Conservation (phyloP, 2,888 invertebrate species). For the Eucera pruinosa region DNA sequence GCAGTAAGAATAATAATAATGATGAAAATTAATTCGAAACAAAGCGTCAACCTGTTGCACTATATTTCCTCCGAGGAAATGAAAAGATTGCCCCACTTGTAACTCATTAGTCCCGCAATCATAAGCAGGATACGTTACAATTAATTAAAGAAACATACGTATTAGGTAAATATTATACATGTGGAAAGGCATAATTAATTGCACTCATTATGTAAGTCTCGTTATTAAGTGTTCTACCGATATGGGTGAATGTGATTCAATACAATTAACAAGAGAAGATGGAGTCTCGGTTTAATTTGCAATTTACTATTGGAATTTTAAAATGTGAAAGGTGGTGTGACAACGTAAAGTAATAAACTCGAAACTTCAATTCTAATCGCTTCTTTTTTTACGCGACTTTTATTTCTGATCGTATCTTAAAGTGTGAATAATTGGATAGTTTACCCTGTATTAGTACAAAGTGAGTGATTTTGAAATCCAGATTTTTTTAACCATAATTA, state of each 20-base stretch:
- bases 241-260: too few relatives aligned
- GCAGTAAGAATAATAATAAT: too few relatives aligned
- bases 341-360: too few relatives aligned
- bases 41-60: constrained; percentile 50
- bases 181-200: not conserved
- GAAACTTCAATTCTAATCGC: too few relatives aligned
- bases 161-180: not conserved
- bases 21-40: not conserved
- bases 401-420: too few relatives aligned
- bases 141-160: too few relatives aligned
- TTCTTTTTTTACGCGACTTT: too few relatives aligned
- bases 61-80: constrained; percentile 8
- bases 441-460: too few relatives aligned
- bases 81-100: constrained; percentile 7
- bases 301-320: not conserved
- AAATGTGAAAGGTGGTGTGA: not conserved
- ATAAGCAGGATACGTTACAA: not conserved
- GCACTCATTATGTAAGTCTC: too few relatives aligned
- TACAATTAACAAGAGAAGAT: not conserved
- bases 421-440: too few relatives aligned
- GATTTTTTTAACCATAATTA: too few relatives aligned
- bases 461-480: too few relatives aligned
- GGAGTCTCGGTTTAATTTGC: not conserved
- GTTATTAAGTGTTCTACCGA: not conserved
- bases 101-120: not conserved